phyloP scores from a whole-genome alignment of 92 coral and sea anemone genomes.

The Zoanthus gigantus region DNA sequence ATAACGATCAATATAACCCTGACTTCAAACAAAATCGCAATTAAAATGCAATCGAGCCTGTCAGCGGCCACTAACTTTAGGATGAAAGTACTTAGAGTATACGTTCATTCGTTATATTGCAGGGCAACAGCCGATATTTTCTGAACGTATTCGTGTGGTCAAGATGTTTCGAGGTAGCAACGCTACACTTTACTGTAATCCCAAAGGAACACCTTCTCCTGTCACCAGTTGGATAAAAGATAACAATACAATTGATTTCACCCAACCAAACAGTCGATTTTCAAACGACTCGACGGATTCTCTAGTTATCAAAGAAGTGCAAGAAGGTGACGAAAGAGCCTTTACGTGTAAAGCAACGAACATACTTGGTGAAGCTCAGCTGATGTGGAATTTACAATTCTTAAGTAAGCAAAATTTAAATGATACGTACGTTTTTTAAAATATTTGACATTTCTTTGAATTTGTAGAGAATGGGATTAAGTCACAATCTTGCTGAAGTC shows the following conservation, averaged over 20 bases:
- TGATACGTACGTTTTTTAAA: too few relatives aligned
- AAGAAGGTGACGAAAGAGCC: not conserved
- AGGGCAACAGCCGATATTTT: not conserved
- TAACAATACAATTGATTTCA: not conserved
- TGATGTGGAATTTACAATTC: constrained; percentile 1
- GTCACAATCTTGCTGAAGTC: too few relatives aligned
- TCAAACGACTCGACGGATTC: not conserved
- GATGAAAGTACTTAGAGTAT: too few relatives aligned
- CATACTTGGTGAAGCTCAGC: not conserved
- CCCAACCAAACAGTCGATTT: not conserved
- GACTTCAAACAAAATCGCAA: too few relatives aligned
- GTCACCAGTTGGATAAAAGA: constrained; percentile 24
- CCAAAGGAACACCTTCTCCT: constrained; percentile 3
- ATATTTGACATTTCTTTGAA: too few relatives aligned
- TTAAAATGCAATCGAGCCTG: too few relatives aligned
- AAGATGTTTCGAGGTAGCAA: constrained; percentile 6
- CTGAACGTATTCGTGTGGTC: not conserved
- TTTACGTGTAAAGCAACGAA: constrained; percentile 12
- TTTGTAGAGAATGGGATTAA: too few relatives aligned
- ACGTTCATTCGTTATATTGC: not conserved
- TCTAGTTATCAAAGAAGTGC: not conserved
- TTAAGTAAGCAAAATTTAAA: not conserved
- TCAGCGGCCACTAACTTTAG: too few relatives aligned
- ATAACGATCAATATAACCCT: too few relatives aligned
- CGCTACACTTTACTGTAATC: not conserved